phyloP scores from a whole-genome alignment of 2,888 invertebrate species.

The Himalopsyche japonica region DNA sequence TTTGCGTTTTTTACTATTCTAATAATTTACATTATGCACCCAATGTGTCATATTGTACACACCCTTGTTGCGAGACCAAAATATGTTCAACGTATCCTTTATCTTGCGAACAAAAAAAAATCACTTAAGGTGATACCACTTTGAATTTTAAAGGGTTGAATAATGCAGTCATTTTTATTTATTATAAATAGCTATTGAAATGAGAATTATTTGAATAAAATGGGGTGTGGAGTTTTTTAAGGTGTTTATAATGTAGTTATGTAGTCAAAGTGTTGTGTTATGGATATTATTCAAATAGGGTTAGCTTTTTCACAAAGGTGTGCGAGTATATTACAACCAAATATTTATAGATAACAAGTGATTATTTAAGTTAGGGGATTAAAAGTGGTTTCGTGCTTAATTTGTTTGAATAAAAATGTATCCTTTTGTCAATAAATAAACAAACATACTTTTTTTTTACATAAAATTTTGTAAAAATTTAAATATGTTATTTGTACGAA shows the following conservation, averaged over 20 bases:
- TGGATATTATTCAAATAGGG: background rate
- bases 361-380: background rate
- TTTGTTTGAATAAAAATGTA: background rate
- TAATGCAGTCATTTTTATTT: slow-evolving; percentile 17
- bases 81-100: background rate
- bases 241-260: slow-evolving; percentile 2
- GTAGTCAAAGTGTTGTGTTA: background rate
- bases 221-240: slow-evolving; percentile 12
- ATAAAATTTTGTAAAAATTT: too few relatives aligned
- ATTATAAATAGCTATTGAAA: slow-evolving; percentile 5
- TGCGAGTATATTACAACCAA: background rate
- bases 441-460: too few relatives aligned
- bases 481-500: too few relatives aligned
- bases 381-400: background rate
- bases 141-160: slow-evolving; percentile 34
- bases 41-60: background rate
- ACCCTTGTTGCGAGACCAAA: background rate
- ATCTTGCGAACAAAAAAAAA: slow-evolving; percentile 28
- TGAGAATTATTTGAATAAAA: slow-evolving; percentile 24
- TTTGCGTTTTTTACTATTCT: slow-evolving; percentile 17
- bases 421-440: too few relatives aligned
- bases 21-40: slow-evolving; percentile 1
- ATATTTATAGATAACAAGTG: background rate
- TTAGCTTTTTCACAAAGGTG: background rate
- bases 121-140: slow-evolving; percentile 21